A percentile compares a stretch with the other conserved stretches of the same genome.
Evolutionary conservation across 92 coral and sea anemone species (phyloP).

Genomic region (Bergia sp.): DNA sequence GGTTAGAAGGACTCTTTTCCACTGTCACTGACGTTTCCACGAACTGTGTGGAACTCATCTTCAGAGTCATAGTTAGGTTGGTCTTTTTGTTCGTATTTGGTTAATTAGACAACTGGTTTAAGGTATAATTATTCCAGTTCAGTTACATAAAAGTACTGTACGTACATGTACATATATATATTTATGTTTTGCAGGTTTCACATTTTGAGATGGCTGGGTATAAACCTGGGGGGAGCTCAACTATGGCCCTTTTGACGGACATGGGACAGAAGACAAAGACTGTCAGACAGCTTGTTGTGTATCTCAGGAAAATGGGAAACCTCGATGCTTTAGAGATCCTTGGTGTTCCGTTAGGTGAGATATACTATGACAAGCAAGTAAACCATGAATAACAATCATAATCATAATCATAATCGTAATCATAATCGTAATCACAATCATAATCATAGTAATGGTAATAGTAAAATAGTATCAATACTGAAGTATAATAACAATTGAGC

Average conservation of each 20-base stretch:
- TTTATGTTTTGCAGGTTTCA: slow-evolving; percentile 55
- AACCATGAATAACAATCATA: too few species aligned
- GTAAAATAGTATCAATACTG: too few species aligned
- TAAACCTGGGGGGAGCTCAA: slow-evolving; percentile 60
- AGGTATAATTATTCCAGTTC: neutral
- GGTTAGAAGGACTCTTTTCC: too few species aligned
- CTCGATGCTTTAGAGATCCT: slow-evolving; percentile 71
- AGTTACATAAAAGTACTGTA: neutral
- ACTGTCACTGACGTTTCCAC: too few species aligned
- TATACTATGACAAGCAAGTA: neutral
- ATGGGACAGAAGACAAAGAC: slow-evolving; percentile 85
- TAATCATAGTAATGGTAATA: neutral
- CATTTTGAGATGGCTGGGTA: slow-evolving; percentile 61
- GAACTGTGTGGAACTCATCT: too few species aligned
- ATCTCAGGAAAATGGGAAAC: slow-evolving; percentile 71
- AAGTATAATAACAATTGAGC: too few species aligned
- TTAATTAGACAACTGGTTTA: neutral
- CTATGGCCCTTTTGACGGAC: slow-evolving; percentile 73
- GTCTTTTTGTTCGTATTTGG: too few species aligned
- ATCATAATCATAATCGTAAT: neutral
- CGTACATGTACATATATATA: neutral
- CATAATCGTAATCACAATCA: neutral
- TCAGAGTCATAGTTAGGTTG: too few species aligned
- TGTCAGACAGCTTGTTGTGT: slow-evolving; percentile 72
- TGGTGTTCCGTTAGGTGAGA: slow-evolving; percentile 37